These are phyloP conservation scores for Sinhomidia bicolor DNA, from an alignment of 2,888 invertebrate species.

Conservation along the genomic window DNA sequence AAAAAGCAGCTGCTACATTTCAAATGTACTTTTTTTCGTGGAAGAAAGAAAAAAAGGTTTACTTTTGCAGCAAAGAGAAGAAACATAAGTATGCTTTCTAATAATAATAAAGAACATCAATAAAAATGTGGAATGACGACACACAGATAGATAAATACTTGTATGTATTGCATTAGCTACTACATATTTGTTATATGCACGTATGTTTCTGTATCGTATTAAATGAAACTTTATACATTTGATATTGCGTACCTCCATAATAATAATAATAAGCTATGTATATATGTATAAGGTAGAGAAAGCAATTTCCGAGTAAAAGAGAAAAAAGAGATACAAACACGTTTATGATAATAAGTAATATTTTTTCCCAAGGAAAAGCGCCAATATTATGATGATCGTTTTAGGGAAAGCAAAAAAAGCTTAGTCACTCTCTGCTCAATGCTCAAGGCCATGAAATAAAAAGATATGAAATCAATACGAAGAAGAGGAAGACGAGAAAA, in stretches of 20 bases:
- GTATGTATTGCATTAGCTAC: too few relatives aligned
- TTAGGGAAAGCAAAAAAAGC: conserved; percentile 8
- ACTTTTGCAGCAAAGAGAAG: too few relatives aligned
- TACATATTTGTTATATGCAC: background rate
- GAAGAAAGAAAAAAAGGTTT: too few relatives aligned
- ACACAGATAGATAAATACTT: background rate
- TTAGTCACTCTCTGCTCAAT: conserved; percentile 24
- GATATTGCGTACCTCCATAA: background rate
- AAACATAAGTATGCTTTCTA: background rate
- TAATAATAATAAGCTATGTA: too few relatives aligned
- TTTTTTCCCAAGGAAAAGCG: background rate
- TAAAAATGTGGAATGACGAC: background rate
- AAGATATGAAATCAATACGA: conserved; percentile 66
- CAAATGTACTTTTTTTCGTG: background rate
- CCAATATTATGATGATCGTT: conserved; percentile 36
- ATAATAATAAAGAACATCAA: conserved; percentile 10
- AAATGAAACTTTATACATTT: background rate
- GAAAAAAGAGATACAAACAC: background rate
- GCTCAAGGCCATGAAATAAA: conserved; percentile 51
- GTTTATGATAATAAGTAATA: background rate
- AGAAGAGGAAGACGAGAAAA: conserved; percentile 54
- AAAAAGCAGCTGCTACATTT: background rate
- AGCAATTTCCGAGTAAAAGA: background rate
- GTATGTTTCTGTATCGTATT: background rate
- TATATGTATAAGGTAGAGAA: too few relatives aligned